Evolutionary conservation across 2,888 invertebrate genomes (phyloP).

Genomic region (Allolobophora icterica): DNA sequence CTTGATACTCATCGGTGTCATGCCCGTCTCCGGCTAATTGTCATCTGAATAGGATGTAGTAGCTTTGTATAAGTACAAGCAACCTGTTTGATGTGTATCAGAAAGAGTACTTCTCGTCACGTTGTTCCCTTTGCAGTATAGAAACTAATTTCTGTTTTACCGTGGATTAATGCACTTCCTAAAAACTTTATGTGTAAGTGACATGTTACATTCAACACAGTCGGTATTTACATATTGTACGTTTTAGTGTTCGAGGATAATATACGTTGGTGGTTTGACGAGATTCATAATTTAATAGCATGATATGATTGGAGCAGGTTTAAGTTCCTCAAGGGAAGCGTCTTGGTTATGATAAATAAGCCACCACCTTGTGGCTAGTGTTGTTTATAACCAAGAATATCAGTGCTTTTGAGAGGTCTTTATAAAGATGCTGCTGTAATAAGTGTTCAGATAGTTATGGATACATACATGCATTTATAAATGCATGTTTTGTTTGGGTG

Average conservation of each 20-base stretch:
- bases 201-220: background rate
- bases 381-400: background rate
- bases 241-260: background rate
- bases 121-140: background rate
- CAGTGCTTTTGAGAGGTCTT: no score
- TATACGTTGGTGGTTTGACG: background rate
- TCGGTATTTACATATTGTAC: background rate
- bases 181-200: slow-evolving; percentile 17
- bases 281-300: background rate
- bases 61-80: background rate
- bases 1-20: background rate
- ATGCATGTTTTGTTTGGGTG: background rate
- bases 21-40: background rate
- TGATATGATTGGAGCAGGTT: background rate
- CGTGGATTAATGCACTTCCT: background rate
- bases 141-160: background rate
- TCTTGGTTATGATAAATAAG: background rate
- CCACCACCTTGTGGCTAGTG: background rate
- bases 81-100: background rate
- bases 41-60: background rate
- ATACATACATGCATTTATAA: background rate
- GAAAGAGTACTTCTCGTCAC: background rate
- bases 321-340: background rate
- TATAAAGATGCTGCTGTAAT: no score
- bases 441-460: background rate